Evolutionary conservation across 2,797 vertebrate species (phyloP), one percentile per base, ranked within the genome.

Genomic region (Salmo trutta): DNA sequence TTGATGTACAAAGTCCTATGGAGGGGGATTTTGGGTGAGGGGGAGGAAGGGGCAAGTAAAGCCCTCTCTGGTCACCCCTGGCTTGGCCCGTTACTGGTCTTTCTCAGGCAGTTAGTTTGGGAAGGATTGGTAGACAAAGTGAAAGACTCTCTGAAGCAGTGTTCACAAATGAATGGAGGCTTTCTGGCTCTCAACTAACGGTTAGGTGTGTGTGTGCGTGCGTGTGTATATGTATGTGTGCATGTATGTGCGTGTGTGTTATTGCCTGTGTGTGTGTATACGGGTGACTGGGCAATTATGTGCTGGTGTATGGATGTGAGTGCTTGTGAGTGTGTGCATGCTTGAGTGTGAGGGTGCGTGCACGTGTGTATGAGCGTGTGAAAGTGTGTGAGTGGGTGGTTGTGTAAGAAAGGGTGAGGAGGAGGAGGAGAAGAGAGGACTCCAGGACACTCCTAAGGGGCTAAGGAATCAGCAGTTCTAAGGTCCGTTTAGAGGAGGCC

Each of bases 151-250:
- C 82, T 89, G 85, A 90, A 89, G 89, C 77, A 64, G 54, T 87
- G 79, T 88, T 91, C 69, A 3, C 75, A 74, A 59, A 85, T 91
- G 90, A 91, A 93, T 88, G 76, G 88, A 84, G 77, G 84, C 84
- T 86, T 89, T 90, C 84, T 91, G 85, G 79, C 77, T 81, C 79
- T 80, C 74, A 21, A 78, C 83, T 86, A 86, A 86, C 52, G 69
- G 53, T 73, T 67, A 71, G 78, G 52, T 78, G 79, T 82, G 73
- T n/a, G 17, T 59, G 73, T 29, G 62, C 73, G 7, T 19, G 21
- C 29, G 62, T 16, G 65, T n/a, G n/a, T 71, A 15, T 27, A 19
- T 24, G 33, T 27, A n/a, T 83, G 84, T 83, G 83, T 79, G 80
- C 72, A 52, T 78, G 77, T 83, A 75, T 84, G 78, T 72, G 79